Evolutionary conservation across 2,113 vertebrate genomes (phyloP).

Genomic region (Chlamydotis undulata): DNA sequence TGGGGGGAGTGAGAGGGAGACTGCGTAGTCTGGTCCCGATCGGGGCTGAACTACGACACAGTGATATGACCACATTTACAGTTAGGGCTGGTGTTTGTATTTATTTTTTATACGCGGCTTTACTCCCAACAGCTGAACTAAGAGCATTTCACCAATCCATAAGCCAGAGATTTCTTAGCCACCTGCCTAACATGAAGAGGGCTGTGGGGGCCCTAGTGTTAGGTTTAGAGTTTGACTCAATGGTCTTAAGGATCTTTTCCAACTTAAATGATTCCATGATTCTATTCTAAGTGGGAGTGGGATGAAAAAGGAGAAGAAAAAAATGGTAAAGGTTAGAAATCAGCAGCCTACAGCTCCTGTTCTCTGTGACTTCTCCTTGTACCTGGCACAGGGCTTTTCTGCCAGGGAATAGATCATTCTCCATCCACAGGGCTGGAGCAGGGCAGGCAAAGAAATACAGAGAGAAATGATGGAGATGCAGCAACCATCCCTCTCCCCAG

Average conservation of each 20-base stretch:
- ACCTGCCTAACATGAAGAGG: neutral
- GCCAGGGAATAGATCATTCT: neutral
- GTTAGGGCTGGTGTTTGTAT: neutral
- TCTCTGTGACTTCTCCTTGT: neutral
- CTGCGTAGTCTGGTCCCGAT: too few relatives aligned
- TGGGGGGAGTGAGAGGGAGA: too few relatives aligned
- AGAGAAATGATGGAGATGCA: neutral
- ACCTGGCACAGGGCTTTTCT: neutral
- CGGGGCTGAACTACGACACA: too few relatives aligned
- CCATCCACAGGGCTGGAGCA: accelerated
- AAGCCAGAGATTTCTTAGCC: neutral
- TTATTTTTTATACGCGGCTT: neutral
- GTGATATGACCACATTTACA: neutral
- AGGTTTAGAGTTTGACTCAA: neutral
- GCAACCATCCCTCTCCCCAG: neutral
- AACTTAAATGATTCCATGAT: neutral
- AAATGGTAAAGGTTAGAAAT: neutral
- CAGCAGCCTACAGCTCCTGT: neutral
- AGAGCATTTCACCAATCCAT: neutral
- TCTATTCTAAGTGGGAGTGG: neutral
- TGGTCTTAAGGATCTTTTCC: neutral
- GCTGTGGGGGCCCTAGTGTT: neutral
- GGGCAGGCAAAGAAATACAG: neutral
- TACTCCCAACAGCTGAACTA: neutral
- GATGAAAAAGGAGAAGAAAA: neutral